These are phyloP conservation scores for Pyrocoelia pectoralis DNA, from an alignment of 2,888 invertebrate genomes.

Conservation along the genomic window DNA sequence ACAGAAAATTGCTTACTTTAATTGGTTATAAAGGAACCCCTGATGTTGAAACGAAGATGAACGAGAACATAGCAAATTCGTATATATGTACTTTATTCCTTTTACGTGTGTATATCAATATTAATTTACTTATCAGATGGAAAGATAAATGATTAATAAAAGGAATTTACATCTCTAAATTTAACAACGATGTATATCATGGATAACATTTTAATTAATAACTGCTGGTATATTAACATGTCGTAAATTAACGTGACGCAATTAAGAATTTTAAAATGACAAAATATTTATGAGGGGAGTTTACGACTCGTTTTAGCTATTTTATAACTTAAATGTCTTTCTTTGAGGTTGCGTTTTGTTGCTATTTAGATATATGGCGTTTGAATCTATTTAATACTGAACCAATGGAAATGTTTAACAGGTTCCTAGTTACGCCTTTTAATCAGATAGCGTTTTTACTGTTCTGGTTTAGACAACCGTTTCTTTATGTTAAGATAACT, in stretches of 20 bases:
- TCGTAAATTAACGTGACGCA: conserved; percentile 27
- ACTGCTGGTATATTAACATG: conserved; percentile 28
- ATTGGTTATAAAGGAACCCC: conserved; percentile 44
- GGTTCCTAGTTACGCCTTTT: conserved; percentile 14
- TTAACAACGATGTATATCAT: conserved; percentile 24
- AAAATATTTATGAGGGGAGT: conserved; percentile 25
- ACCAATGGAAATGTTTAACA: conserved; percentile 14
- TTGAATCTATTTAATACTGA: not conserved
- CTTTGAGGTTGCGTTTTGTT: not conserved
- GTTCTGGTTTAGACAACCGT: not conserved
- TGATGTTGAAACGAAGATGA: conserved; percentile 25
- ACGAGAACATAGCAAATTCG: conserved; percentile 12
- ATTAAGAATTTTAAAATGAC: conserved; percentile 28
- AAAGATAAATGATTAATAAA: conserved; percentile 22
- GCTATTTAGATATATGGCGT: not conserved
- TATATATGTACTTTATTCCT: not conserved
- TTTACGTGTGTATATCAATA: conserved; percentile 13
- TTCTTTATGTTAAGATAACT: too few relatives aligned
- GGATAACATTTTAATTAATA: conserved; percentile 30
- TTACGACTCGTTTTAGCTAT: conserved; percentile 21
- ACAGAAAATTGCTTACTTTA: conserved; percentile 50
- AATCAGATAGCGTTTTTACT: conserved; percentile 4
- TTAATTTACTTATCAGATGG: conserved; percentile 28
- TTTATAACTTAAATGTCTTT: conserved; percentile 21
- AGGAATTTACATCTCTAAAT: conserved; percentile 19